phyloP scores from a whole-genome alignment of 2,113 vertebrate species.

The Danionella cerebrum region DNA sequence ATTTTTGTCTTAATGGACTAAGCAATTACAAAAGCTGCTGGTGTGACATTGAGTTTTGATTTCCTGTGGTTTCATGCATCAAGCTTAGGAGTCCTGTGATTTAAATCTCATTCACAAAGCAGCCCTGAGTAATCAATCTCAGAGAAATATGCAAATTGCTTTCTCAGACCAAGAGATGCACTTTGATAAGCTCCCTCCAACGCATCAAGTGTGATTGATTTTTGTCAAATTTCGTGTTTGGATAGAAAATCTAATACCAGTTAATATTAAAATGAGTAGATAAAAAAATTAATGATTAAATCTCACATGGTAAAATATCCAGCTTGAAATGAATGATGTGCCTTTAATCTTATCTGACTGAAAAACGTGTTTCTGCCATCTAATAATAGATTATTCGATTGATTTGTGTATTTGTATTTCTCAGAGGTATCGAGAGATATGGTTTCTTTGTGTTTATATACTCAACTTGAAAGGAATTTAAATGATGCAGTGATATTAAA shows the following conservation, averaged over 20 bases:
- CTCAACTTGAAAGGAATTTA: too few relatives aligned
- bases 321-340: too few relatives aligned
- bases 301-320: too few relatives aligned
- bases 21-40: slow-evolving; percentile 7
- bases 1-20: slow-evolving; percentile 20
- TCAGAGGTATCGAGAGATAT: too few relatives aligned
- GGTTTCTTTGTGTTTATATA: too few relatives aligned
- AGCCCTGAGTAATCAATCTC: slow-evolving; percentile 7
- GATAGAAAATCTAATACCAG: not conserved
- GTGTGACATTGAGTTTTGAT: not conserved
- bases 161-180: not conserved
- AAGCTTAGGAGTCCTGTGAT: not conserved
- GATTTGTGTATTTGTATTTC: too few relatives aligned
- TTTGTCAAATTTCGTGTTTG: not conserved
- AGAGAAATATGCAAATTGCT: slow-evolving; percentile 7
- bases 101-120: not conserved
- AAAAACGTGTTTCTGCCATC: too few relatives aligned
- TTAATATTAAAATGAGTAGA: not conserved
- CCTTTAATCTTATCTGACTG: too few relatives aligned
- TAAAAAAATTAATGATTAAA: not conserved
- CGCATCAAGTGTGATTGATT: slow-evolving; percentile 1
- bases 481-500: too few relatives aligned
- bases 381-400: too few relatives aligned
- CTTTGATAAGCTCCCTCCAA: not conserved
- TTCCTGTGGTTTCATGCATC: not conserved